phyloP scores from a whole-genome alignment of 2,797 vertebrate species.

The Acipenser oxyrinchus region DNA sequence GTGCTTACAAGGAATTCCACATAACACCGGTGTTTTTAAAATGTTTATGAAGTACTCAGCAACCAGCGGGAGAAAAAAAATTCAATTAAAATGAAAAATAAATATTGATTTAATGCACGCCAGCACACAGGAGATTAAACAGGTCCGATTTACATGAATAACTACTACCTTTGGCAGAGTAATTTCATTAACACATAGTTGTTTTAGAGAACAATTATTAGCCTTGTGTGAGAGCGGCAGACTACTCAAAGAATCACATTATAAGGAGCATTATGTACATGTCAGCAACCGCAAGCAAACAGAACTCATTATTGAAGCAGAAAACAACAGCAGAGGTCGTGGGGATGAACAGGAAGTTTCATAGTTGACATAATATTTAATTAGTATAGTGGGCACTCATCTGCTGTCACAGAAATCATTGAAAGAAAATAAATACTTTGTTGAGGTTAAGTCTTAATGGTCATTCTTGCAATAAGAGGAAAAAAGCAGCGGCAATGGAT shows the following conservation, averaged over 20 bases:
- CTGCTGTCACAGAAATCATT: too few species aligned
- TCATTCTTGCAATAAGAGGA: too few species aligned
- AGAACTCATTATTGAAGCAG: slow-evolving; percentile 41
- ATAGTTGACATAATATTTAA: slow-evolving; percentile 20
- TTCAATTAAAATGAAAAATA: slow-evolving; percentile 25
- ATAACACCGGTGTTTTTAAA: slow-evolving; percentile 32
- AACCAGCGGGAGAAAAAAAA: slow-evolving; percentile 22
- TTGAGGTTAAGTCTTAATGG: too few species aligned
- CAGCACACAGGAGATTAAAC: too few species aligned
- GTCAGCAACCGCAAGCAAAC: slow-evolving; percentile 33
- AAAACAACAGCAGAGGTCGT: slow-evolving; percentile 32
- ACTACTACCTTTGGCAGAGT: too few species aligned
- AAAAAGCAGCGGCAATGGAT: too few species aligned
- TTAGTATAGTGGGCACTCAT: slow-evolving; percentile 17
- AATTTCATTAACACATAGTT: slow-evolving; percentile 7
- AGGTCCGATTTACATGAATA: too few species aligned
- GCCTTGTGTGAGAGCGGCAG: slow-evolving; percentile 6
- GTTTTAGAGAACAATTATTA: slow-evolving; percentile 27
- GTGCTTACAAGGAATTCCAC: slow-evolving; percentile 9
- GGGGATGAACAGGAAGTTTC: slow-evolving; percentile 27
- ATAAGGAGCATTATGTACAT: slow-evolving; percentile 24
- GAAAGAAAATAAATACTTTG: too few species aligned
- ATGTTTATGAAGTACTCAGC: slow-evolving; percentile 11
- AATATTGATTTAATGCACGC: too few species aligned
- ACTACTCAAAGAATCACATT: slow-evolving; percentile 22